These are phyloP conservation scores for Diacarnus erythraeanus DNA, from an alignment of 37 sponge, comb jelly and placozoan genomes.

Conservation along the genomic window DNA sequence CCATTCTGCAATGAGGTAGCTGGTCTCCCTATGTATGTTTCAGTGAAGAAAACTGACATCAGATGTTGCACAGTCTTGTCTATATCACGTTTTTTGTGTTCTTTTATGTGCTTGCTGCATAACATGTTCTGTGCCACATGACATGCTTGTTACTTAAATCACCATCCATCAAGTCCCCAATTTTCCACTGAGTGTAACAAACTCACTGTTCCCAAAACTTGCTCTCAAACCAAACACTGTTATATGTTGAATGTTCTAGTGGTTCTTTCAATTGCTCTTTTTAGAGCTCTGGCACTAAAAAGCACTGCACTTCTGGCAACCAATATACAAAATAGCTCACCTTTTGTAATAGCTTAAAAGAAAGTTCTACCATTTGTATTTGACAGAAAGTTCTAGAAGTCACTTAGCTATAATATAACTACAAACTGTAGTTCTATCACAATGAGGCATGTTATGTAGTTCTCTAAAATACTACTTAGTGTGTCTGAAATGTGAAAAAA, in stretches of 20 bases:
- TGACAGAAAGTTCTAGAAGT: too few relatives aligned
- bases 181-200: not conserved
- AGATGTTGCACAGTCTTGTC: not conserved
- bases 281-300: not conserved
- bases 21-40: not conserved
- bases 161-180: not conserved
- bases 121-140: not conserved
- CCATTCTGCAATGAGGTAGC: not conserved
- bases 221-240: too few relatives aligned
- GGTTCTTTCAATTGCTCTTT: constrained; percentile 7
- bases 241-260: not conserved
- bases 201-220: not conserved
- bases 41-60: too few relatives aligned
- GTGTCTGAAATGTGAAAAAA: constrained; percentile 3
- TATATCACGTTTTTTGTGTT: not conserved
- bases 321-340: not conserved
- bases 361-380: not conserved
- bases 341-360: constrained; percentile 5
- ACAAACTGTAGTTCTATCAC: not conserved
- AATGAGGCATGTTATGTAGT: constrained; percentile 3
- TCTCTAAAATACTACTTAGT: not conserved
- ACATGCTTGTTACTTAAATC: not conserved
- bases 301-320: not conserved
- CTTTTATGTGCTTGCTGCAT: not conserved
- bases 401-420: not conserved